Evolutionary conservation across 2,797 vertebrate species (phyloP).

Genomic region (Octomys mimax): DNA sequence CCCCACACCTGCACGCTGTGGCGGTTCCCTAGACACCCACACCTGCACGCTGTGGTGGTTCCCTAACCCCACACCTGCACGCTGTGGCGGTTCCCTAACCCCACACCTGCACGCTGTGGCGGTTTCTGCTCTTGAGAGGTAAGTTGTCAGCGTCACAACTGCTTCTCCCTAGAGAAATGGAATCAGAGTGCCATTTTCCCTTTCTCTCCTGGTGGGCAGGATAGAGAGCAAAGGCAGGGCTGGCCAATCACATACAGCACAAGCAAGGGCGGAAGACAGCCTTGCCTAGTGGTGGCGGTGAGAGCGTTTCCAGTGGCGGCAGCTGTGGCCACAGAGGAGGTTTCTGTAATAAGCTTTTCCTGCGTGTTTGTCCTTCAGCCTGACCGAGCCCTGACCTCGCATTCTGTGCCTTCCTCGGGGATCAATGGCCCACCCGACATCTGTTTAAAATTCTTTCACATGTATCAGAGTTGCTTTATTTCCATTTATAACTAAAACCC

Average conservation of each 20-base stretch:
- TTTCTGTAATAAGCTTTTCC: neutral
- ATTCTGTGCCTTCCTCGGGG: neutral
- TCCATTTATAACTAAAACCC: neutral
- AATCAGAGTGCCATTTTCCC: neutral
- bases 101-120: neutral
- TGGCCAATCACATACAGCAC: neutral
- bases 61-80: too few species aligned
- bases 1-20: too few species aligned
- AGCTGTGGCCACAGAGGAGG: neutral
- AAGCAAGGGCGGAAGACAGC: neutral
- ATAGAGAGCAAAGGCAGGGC: neutral
- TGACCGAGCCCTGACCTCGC: neutral
- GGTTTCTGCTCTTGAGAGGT: neutral
- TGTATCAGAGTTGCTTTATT: neutral
- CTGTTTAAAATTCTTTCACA: neutral
- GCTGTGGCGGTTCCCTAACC: too few species aligned
- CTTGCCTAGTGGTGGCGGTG: neutral
- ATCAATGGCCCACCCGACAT: neutral
- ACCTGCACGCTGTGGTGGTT: too few species aligned
- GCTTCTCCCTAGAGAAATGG: neutral
- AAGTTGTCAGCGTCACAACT: neutral
- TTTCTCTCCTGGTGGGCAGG: neutral
- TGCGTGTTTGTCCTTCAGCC: neutral
- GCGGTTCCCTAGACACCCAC: too few species aligned
- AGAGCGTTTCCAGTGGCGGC: neutral